Conservation (phyloP, 2,797 vertebrate species). For the Peromyscus melanophrys region DNA sequence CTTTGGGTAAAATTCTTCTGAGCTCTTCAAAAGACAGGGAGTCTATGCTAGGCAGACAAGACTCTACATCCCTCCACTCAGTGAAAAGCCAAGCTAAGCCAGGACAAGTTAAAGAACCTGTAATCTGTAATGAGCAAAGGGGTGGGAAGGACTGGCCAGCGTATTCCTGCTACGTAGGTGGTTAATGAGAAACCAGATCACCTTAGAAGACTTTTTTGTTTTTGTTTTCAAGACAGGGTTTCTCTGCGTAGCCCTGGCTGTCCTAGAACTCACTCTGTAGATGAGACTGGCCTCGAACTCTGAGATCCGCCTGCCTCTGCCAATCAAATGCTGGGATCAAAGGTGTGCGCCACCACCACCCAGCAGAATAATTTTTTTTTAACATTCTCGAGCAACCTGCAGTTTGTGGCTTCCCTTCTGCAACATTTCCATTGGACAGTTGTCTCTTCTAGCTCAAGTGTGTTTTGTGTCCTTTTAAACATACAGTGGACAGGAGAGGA, state of each 20-base stretch:
- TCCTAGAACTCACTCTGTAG: background rate
- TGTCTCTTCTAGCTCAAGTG: background rate
- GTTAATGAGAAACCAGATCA: conserved; percentile 71
- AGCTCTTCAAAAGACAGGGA: conserved; percentile 27
- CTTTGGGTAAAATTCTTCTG: conserved; percentile 39
- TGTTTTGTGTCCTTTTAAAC: conserved; percentile 37
- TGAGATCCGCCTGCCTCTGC: background rate
- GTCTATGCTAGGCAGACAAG: conserved; percentile 18
- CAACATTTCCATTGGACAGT: conserved; percentile 36
- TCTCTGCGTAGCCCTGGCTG: background rate
- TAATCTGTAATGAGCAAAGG: conserved; percentile 58
- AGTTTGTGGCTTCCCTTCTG: conserved; percentile 34
- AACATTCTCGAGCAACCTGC: conserved; percentile 6
- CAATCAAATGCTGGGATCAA: background rate
- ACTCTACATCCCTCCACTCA: conserved; percentile 19
- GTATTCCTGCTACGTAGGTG: conserved; percentile 39
- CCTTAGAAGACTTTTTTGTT: background rate
- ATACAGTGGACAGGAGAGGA: background rate
- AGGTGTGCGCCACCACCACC: accelerated
- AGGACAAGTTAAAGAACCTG: conserved; percentile 48
- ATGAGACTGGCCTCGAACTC: background rate
- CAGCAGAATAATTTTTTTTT: background rate
- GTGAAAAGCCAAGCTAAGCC: conserved; percentile 35
- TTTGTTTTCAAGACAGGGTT: background rate
- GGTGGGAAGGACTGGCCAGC: conserved; percentile 49